Percentiles rank a stretch among this genome's conserved stretches.
Evolutionary conservation across 2,113 vertebrate genomes (phyloP).

Genomic region (Tychaedon coryphoeus): DNA sequence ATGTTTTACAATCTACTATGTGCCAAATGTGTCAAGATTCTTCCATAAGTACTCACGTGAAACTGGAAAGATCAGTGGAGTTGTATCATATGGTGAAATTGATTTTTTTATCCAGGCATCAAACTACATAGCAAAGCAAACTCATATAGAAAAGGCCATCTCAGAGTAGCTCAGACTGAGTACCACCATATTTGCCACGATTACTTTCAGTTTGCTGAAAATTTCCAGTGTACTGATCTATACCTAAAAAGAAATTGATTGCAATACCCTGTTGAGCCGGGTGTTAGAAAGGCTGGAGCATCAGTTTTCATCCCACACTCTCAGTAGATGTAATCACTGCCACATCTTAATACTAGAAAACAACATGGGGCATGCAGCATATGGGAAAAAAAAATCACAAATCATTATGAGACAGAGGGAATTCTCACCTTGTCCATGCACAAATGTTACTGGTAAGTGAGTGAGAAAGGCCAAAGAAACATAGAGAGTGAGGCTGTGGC

Average conservation of each 20-base stretch:
- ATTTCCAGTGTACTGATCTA: background rate
- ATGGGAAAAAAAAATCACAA: background rate
- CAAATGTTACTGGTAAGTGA: background rate
- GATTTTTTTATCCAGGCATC: background rate
- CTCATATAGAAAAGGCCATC: background rate
- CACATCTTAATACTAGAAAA: background rate
- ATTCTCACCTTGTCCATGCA: background rate
- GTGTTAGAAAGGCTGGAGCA: background rate
- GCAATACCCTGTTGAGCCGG: background rate
- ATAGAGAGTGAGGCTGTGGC: background rate
- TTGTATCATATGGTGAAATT: background rate
- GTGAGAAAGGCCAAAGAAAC: background rate
- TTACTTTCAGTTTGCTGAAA: background rate
- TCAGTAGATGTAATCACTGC: background rate
- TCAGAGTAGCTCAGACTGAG: background rate
- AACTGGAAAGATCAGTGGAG: background rate
- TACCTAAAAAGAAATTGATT: background rate
- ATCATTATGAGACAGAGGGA: background rate
- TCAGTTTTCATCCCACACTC: background rate
- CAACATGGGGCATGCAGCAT: background rate
- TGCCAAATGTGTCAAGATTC: background rate
- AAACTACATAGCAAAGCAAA: background rate
- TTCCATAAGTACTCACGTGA: background rate
- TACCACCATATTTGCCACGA: background rate
- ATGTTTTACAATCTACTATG: background rate